These are phyloP conservation scores for Pseudocheirus occidentalis DNA, from an alignment of 2,797 vertebrate species.

Conservation along the genomic window DNA sequence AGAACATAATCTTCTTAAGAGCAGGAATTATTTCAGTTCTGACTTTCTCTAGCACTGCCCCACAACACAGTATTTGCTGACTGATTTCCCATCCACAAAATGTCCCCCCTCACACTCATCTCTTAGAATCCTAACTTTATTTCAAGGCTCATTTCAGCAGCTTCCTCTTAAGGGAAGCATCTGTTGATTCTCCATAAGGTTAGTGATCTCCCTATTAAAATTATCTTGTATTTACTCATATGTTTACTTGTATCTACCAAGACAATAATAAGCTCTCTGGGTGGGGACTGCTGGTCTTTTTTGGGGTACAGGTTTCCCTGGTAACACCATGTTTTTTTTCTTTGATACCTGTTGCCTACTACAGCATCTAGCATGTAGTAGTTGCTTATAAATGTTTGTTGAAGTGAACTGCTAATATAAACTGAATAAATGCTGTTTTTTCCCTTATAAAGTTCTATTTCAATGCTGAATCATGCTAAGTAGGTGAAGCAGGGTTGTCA, in stretches of 20 bases:
- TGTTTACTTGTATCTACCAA: not conserved
- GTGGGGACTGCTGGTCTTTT: not conserved
- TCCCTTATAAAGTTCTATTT: not conserved
- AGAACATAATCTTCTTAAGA: not conserved
- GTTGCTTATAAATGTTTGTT: not conserved
- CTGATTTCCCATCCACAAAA: not conserved
- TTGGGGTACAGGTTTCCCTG: not conserved
- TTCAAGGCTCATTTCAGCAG: not conserved
- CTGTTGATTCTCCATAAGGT: not conserved
- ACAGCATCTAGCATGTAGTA: not conserved
- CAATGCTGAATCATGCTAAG: not conserved
- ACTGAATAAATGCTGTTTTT: not conserved
- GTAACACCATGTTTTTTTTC: not conserved
- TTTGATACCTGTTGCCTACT: not conserved
- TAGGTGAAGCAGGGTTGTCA: not conserved
- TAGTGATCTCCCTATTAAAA: not conserved
- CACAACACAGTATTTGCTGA: not conserved
- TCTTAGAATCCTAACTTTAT: not conserved
- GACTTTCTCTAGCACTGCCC: not conserved
- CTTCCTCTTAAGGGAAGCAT: not conserved
- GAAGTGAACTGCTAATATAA: not conserved
- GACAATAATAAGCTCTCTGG: not conserved
- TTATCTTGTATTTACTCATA: not conserved
- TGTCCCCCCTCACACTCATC: not conserved
- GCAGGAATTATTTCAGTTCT: not conserved